phyloP scores from a whole-genome alignment of 2,797 vertebrate species.

The Semaprochilodus insignis region DNA sequence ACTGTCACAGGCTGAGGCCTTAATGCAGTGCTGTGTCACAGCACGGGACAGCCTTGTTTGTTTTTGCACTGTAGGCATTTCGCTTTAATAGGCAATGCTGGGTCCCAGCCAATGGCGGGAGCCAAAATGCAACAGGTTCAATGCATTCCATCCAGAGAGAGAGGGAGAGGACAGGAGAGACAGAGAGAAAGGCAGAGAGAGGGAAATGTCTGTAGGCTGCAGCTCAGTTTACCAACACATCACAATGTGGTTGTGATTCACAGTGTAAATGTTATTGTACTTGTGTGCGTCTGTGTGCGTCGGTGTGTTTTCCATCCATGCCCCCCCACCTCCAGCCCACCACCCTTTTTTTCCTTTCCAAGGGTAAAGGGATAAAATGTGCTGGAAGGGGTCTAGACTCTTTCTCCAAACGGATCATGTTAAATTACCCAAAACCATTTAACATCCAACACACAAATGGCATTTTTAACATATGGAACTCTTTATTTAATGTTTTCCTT shows the following conservation, averaged over 20 bases:
- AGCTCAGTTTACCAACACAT: slow-evolving; percentile 70
- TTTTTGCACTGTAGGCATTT: slow-evolving; percentile 71
- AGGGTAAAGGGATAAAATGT: slow-evolving; percentile 45
- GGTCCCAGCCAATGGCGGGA: slow-evolving; percentile 72
- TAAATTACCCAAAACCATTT: slow-evolving; percentile 92
- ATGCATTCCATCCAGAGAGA: slow-evolving; percentile 8
- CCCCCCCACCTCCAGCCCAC: background rate
- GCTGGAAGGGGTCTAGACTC: slow-evolving; percentile 68
- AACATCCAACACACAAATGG: slow-evolving; percentile 87
- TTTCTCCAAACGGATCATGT: slow-evolving; percentile 87
- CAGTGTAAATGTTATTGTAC: slow-evolving; percentile 81
- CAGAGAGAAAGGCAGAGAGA: background rate
- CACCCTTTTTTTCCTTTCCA: slow-evolving; percentile 35
- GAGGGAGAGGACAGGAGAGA: background rate
- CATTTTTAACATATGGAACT: slow-evolving; percentile 92
- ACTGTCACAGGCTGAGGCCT: slow-evolving; percentile 75
- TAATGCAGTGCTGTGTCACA: slow-evolving; percentile 71
- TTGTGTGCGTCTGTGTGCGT: slow-evolving; percentile 54
- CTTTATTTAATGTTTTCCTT: slow-evolving; percentile 88
- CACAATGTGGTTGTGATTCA: slow-evolving; percentile 87
- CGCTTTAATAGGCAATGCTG: slow-evolving; percentile 71
- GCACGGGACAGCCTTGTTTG: slow-evolving; percentile 64
- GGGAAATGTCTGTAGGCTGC: slow-evolving; percentile 61
- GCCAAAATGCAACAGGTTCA: slow-evolving; percentile 63
- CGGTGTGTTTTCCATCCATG: slow-evolving; percentile 6